Evolutionary conservation across 2,113 vertebrate species (phyloP), one percentile per base, ranked within the genome.

Genomic region (Ammodytes marinus): DNA sequence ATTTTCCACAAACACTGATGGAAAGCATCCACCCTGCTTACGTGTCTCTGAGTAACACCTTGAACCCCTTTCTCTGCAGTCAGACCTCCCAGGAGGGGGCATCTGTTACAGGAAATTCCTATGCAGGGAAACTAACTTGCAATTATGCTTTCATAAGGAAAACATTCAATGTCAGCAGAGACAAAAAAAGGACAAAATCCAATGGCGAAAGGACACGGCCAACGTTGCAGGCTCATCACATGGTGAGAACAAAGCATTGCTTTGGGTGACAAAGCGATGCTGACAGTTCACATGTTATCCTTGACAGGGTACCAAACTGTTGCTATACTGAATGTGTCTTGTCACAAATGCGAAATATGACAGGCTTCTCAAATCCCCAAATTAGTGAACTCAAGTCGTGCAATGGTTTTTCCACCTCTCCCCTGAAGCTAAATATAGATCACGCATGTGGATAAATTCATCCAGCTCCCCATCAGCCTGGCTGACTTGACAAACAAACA

Each of bases 401-500:
- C 42, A 27, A 11, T 64, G 63, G 42, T 82, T 84, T 72, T 84
- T 82, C 79, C 85, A 89, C 54, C 61, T 72, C 27, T 67, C 65
- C 74, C 72, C 52, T 40, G 43, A 79, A 69, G 85, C 47, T 69
- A 65, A 80, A 90, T 78, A 54, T 76, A 82, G 85, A 90, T 87
- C 80, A 57, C 1, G 69, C 60, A 78, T 79, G 74, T 49, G 55
- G 82, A 84, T 77, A 81, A 86, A 90, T 89, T 76, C 47, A 80
- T 91, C 83, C 83, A 88, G 83, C 72, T 64, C 64, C 78, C 77
- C 71, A 61, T 93, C 90, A 88, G 81, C 78, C 85, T 90, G 91
- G 89, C 93, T 87, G 92, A 93, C 92, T 93, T 89, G 69, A 94
- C 93, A 95, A 96, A 95, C 94, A 96, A 95, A 95, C 85, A 95